Conservation (phyloP, 2,797 vertebrate species). For the Sebastes minor region DNA sequence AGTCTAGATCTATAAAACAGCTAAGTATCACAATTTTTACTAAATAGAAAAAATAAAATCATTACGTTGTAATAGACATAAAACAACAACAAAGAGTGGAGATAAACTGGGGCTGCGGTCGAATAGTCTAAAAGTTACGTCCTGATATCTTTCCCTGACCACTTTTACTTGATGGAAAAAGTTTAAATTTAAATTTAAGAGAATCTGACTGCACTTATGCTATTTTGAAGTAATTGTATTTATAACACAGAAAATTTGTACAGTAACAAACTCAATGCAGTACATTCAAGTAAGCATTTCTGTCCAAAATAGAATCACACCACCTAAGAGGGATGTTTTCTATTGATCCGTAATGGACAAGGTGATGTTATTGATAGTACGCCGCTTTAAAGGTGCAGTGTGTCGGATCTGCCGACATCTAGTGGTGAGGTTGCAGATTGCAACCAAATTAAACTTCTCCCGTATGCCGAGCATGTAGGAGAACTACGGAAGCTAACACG, state of each 20-base stretch:
- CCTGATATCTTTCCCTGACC: neutral
- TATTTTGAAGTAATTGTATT: neutral
- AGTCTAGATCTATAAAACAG: slow-evolving; percentile 1
- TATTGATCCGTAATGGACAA: neutral
- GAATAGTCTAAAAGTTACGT: fast-evolving
- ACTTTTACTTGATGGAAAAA: neutral
- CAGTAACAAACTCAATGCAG: neutral
- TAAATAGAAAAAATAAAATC: neutral
- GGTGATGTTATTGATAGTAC: too few species aligned
- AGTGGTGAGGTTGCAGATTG: too few species aligned
- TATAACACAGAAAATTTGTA: neutral
- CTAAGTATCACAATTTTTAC: neutral
- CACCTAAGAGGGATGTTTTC: neutral
- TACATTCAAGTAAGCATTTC: neutral
- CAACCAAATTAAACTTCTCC: too few species aligned
- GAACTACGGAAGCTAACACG: too few species aligned
- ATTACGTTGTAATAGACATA: neutral
- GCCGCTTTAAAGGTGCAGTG: too few species aligned
- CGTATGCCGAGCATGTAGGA: too few species aligned
- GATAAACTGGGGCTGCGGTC: neutral
- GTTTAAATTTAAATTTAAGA: too few species aligned
- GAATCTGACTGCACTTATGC: too few species aligned
- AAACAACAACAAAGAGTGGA: neutral
- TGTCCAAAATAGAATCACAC: neutral
- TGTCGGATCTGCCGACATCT: too few species aligned